These are phyloP conservation scores for Oligia strigilis DNA, from an alignment of 2,888 invertebrate species.

Conservation along the genomic window DNA sequence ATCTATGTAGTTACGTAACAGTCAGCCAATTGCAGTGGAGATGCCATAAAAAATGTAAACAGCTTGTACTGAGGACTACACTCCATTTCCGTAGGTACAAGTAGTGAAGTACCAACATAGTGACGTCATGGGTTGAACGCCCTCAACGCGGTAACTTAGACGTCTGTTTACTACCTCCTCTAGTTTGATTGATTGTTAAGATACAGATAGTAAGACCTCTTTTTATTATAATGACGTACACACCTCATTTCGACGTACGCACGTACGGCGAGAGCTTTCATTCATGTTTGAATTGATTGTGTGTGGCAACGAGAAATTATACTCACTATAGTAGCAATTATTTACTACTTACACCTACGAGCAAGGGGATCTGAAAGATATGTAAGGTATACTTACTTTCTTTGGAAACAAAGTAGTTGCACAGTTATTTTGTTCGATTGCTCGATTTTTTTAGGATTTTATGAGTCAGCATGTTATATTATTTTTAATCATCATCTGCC, in stretches of 20 bases:
- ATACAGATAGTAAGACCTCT: slow-evolving; percentile 25
- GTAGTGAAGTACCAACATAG: slow-evolving; percentile 28
- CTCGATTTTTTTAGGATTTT: neutral
- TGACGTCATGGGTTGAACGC: slow-evolving; percentile 72
- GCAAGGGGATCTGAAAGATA: neutral
- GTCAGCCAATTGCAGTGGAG: slow-evolving; percentile 62
- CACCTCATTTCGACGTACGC: slow-evolving; percentile 21
- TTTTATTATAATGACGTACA: slow-evolving; percentile 39
- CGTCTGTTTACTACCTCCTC: slow-evolving; percentile 34
- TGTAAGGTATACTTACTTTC: slow-evolving; percentile 4
- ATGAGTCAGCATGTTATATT: neutral
- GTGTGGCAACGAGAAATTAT: slow-evolving; percentile 13
- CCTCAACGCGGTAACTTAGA: slow-evolving; percentile 51
- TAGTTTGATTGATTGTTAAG: slow-evolving; percentile 38
- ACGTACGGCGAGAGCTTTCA: slow-evolving; percentile 34
- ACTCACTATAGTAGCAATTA: slow-evolving; percentile 36
- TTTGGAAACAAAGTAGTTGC: neutral
- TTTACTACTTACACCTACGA: slow-evolving; percentile 16
- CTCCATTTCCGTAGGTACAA: slow-evolving; percentile 24
- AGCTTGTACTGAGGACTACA: slow-evolving; percentile 56
- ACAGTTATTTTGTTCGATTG: neutral
- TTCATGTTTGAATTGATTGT: slow-evolving; percentile 37
- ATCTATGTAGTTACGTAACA: slow-evolving; percentile 68
- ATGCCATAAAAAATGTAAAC: slow-evolving; percentile 80
- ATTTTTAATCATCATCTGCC: neutral